A percentile compares a stretch with the other conserved stretches of the same genome.
Conservation (phyloP, 1,140 invertebrate genomes). For the Oedothorax gibbosus region DNA sequence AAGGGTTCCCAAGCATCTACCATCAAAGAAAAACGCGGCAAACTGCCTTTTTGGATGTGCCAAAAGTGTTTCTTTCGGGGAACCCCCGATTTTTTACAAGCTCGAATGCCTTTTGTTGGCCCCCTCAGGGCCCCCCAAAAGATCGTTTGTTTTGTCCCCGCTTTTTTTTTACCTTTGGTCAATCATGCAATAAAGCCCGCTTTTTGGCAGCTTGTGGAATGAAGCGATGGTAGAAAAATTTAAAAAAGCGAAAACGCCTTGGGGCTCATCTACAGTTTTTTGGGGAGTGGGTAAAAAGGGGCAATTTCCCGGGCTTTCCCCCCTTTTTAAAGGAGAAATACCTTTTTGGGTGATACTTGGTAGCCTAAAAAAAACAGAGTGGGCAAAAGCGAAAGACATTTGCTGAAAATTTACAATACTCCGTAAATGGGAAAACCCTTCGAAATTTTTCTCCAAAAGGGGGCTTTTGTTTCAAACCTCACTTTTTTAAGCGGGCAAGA, state of each 20-base stretch:
- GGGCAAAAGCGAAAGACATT: not conserved
- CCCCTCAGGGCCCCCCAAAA: not conserved
- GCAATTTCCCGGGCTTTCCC: constrained; percentile 66
- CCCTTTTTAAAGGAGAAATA: constrained; percentile 9
- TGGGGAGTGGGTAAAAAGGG: constrained; percentile 64
- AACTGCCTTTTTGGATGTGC: not conserved
- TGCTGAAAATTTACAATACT: not conserved
- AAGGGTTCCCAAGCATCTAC: not conserved
- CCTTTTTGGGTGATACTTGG: not conserved
- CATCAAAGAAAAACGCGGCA: no score
- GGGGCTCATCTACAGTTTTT: constrained; percentile 34
- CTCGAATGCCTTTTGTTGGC: not conserved
- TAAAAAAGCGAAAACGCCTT: constrained; percentile 66
- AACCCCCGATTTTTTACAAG: not conserved
- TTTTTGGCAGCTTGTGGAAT: constrained; percentile 53
- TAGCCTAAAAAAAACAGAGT: not conserved
- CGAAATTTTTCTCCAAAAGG: not conserved
- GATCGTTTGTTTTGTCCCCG: not conserved
- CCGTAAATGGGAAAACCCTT: not conserved
- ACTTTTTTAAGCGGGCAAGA: not conserved
- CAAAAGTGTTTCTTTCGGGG: not conserved
- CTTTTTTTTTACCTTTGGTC: not conserved
- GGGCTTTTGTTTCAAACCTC: not conserved
- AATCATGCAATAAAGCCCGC: not conserved
- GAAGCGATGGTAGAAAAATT: constrained; percentile 68